Conservation (phyloP, 1,140 invertebrate genomes). For the Drosophila carrolli region DNA sequence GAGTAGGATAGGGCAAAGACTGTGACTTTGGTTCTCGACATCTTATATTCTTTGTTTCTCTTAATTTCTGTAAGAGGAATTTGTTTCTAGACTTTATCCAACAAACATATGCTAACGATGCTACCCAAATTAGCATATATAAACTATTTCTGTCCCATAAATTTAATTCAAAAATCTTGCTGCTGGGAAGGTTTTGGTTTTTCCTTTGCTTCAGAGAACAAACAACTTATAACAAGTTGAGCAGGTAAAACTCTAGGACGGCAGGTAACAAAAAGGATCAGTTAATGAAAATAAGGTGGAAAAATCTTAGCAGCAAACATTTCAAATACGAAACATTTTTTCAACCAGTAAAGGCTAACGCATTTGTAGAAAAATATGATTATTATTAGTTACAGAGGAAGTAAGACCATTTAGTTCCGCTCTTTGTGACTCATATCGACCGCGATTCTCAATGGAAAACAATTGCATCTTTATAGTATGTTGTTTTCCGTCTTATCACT, state of each 20-base stretch:
- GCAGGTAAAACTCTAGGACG: slow-evolving; percentile 15
- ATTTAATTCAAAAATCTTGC: neutral
- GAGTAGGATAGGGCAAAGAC: too few species aligned
- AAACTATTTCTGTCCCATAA: slow-evolving; percentile 9
- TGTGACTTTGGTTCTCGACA: too few species aligned
- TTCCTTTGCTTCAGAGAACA: neutral
- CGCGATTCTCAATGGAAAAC: slow-evolving; percentile 43
- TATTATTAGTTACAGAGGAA: neutral
- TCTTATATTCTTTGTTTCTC: neutral
- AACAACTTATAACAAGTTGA: neutral
- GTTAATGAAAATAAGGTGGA: neutral
- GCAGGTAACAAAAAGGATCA: slow-evolving; percentile 19
- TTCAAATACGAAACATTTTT: neutral
- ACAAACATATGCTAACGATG: neutral
- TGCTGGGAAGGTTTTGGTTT: neutral
- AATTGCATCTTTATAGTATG: slow-evolving; percentile 54
- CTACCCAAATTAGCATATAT: neutral
- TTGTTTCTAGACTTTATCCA: neutral
- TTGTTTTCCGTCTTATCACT: slow-evolving; percentile 50
- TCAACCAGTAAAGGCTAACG: too few species aligned
- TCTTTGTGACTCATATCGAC: slow-evolving; percentile 53
- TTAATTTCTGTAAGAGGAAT: neutral
- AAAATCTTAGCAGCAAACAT: neutral
- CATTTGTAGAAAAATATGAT: neutral
- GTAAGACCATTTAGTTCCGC: slow-evolving; percentile 45